Conservation (phyloP, 2,888 invertebrate genomes). For the Xestia sexstrigata region DNA sequence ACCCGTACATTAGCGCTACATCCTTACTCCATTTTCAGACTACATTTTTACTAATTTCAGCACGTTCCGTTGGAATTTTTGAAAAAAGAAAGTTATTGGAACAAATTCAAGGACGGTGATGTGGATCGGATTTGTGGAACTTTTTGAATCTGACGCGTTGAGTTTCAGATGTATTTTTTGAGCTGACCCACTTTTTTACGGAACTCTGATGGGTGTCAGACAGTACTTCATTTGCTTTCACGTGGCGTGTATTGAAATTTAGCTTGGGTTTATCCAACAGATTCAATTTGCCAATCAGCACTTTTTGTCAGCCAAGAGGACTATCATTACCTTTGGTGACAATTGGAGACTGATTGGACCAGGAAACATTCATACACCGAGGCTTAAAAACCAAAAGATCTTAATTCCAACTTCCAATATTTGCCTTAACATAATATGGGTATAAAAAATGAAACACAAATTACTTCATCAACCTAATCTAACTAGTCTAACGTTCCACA, state of each 20-base stretch:
- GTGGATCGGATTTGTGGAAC: slow-evolving; percentile 61
- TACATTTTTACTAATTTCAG: slow-evolving; percentile 49
- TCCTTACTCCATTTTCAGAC: neutral
- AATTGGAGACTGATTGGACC: neutral
- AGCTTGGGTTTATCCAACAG: neutral
- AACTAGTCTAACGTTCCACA: neutral
- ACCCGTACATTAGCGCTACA: slow-evolving; percentile 8
- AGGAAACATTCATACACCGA: neutral
- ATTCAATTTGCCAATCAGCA: slow-evolving; percentile 9
- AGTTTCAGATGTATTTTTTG: slow-evolving; percentile 55
- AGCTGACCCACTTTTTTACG: slow-evolving; percentile 46
- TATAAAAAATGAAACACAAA: slow-evolving; percentile 13
- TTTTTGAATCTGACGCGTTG: slow-evolving; percentile 64
- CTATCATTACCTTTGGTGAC: neutral
- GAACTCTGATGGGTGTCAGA: slow-evolving; percentile 28
- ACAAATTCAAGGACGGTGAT: slow-evolving; percentile 52
- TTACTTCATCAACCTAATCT: slow-evolving; percentile 10
- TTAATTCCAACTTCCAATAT: neutral
- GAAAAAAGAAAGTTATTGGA: slow-evolving; percentile 46
- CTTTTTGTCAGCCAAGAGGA: neutral
- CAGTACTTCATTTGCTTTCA: slow-evolving; percentile 40
- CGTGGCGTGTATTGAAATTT: slow-evolving; percentile 17
- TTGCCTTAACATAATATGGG: neutral
- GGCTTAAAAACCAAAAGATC: neutral
- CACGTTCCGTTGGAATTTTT: slow-evolving; percentile 41